Evolutionary conservation across 2,113 vertebrate species (phyloP).

Genomic region (Eulemur macaco): DNA sequence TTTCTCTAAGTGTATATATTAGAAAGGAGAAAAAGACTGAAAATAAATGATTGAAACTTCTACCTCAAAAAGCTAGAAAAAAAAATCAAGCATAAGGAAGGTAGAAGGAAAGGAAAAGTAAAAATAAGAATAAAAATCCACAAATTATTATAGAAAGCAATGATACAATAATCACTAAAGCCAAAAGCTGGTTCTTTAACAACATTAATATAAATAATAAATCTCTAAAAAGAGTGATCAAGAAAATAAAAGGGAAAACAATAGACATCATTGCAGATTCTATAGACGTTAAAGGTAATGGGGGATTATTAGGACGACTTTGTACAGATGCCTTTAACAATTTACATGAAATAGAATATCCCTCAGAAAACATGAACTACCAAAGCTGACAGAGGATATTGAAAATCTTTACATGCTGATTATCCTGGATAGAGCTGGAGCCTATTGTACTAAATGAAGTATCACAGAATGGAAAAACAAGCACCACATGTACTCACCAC

Average conservation of each 20-base stretch:
- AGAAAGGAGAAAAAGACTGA: not conserved
- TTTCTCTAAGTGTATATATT: not conserved
- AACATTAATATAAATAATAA: not conserved
- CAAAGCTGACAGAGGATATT: not conserved
- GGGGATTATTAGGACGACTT: not conserved
- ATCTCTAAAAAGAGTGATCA: not conserved
- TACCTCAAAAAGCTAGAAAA: not conserved
- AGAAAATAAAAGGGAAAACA: conserved; percentile 3
- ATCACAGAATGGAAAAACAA: too few relatives aligned
- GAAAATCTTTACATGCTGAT: not conserved
- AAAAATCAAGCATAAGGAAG: not conserved
- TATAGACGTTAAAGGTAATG: not conserved
- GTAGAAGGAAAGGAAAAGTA: not conserved
- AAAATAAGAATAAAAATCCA: not conserved
- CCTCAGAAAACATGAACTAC: not conserved
- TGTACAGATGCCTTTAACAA: not conserved
- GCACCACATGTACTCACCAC: too few relatives aligned
- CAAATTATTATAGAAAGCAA: not conserved
- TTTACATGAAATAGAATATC: conserved; percentile 8
- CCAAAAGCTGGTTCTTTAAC: not conserved
- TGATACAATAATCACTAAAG: not conserved
- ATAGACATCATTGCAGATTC: not conserved
- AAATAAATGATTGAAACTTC: not conserved
- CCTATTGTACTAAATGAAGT: too few relatives aligned
- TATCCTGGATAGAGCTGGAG: too few relatives aligned